phyloP scores from a whole-genome alignment of 2,797 vertebrate genomes.

The Neosalanx taihuensis region DNA sequence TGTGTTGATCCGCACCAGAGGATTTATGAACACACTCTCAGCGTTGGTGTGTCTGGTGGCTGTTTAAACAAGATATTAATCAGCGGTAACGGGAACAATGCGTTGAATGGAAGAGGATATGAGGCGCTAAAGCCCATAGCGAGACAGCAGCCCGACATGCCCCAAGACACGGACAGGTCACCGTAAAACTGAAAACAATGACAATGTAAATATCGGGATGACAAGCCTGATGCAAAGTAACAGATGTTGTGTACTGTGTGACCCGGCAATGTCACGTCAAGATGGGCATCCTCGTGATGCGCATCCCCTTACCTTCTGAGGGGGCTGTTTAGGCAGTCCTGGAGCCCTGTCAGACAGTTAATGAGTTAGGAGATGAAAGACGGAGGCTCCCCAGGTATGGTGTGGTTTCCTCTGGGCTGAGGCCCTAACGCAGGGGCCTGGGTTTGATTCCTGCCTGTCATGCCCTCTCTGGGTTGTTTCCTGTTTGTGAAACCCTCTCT shows the following conservation, averaged over 20 bases:
- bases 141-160: slow-evolving; percentile 55
- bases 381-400: too few relatives aligned
- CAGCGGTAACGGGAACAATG: slow-evolving; percentile 77
- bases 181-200: slow-evolving; percentile 55
- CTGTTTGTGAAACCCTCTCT: too few relatives aligned
- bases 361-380: too few relatives aligned
- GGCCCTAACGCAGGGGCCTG: too few relatives aligned
- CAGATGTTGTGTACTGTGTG: slow-evolving; percentile 1
- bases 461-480: too few relatives aligned
- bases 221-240: slow-evolving; percentile 31
- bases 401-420: too few relatives aligned
- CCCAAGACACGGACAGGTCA: slow-evolving; percentile 47
- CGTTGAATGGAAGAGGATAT: slow-evolving; percentile 74
- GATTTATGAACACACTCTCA: slow-evolving; percentile 73
- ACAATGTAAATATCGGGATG: slow-evolving; percentile 54
- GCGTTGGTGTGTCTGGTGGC: slow-evolving; percentile 68
- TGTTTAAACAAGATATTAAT: slow-evolving; percentile 87
- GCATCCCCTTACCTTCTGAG: not conserved
- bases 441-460: too few relatives aligned
- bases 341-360: too few relatives aligned
- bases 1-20: slow-evolving; percentile 79
- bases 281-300: slow-evolving; percentile 17
- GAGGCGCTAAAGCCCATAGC: slow-evolving; percentile 61
- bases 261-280: slow-evolving; percentile 22
- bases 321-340: not conserved